Evolutionary conservation across 1,140 invertebrate genomes (phyloP), one percentile per base, ranked within the genome.

Genomic region (Coelopa frigida): DNA sequence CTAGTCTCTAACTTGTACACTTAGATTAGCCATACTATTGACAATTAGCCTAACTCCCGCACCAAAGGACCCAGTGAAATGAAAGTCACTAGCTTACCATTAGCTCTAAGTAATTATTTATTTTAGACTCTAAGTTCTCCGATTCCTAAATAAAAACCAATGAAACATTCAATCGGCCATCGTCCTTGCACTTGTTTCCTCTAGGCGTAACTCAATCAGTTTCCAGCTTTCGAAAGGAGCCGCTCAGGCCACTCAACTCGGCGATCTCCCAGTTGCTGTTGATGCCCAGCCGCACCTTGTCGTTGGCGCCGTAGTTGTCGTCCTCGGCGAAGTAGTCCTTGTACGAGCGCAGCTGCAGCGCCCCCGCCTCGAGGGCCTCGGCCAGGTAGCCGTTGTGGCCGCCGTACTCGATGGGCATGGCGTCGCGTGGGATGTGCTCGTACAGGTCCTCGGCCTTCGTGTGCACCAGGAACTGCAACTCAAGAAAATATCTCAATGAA

Each of bases 361-460:
- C 72, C 75, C 75, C 78, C 21, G 73, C 54, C 26, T 73, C 75
- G 70, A 68, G 37, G 32, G 67, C 65, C 50, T 75, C 73, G 26
- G 40, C 58, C 15, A 71, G 45, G 1, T 73, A 54, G 21, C 76
- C 75, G 48, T 69, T 73, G 42, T 68, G 61, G 10, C 76, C 76
- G 1, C 78, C 78, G 43, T 74, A 76, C 48, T 81, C 79, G 29
- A 73, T 72, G 8, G 77, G 76, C 38, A 78, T 54, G 3, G 72
- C 61, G n/a, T 77, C 73, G 12, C 65, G 39, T 1, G 75, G 72
- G 10, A 78, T 52, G 46, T 64, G 71, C 44, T 76, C 66, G 23
- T 58, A 59, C 18, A 78, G 51, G 41, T 70, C 66, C 33, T 74
- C 70, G 7, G 54, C 54, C 29, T 61, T 67, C 68, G 55, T 77